Conservation (phyloP, 2,888 invertebrate genomes). For the Zaprionus obscuricornis region DNA sequence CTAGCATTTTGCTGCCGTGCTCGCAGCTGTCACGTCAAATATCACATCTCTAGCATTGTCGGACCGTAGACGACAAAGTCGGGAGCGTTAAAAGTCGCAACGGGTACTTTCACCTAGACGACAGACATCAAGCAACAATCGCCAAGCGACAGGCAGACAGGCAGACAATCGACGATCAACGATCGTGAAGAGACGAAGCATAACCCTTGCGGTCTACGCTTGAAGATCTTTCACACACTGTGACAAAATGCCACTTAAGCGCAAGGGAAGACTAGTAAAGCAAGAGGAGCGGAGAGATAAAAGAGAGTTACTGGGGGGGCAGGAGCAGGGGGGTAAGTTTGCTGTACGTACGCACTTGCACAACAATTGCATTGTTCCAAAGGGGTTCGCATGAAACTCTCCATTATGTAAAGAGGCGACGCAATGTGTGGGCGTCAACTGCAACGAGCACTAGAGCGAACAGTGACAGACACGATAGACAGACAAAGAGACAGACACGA, state of each 20-base stretch:
- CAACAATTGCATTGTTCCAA: constrained; percentile 67
- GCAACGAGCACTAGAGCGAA: constrained; percentile 63
- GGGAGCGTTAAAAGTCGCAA: constrained; percentile 24
- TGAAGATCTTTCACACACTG: constrained; percentile 61
- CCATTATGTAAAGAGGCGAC: constrained; percentile 71
- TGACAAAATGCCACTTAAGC: constrained; percentile 32
- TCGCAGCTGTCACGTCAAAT: no score
- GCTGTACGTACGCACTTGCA: constrained; percentile 63
- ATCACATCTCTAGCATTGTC: no score
- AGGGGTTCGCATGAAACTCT: constrained; percentile 51
- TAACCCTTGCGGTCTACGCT: constrained; percentile 51
- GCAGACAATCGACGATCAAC: no score
- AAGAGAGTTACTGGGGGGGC: neutral
- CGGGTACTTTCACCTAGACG: constrained; percentile 63
- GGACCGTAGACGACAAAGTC: neutral
- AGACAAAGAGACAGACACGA: no score
- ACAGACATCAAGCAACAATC: no score
- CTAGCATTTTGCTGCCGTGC: no score
- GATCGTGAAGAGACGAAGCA: constrained; percentile 43
- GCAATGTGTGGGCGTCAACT: constrained; percentile 74
- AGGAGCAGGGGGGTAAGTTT: neutral
- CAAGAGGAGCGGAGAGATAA: neutral
- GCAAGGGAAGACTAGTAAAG: neutral
- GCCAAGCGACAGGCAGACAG: no score
- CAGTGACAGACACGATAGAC: constrained; percentile 16